Conservation (phyloP, 2,113 vertebrate genomes). For the Chionis minor region DNA sequence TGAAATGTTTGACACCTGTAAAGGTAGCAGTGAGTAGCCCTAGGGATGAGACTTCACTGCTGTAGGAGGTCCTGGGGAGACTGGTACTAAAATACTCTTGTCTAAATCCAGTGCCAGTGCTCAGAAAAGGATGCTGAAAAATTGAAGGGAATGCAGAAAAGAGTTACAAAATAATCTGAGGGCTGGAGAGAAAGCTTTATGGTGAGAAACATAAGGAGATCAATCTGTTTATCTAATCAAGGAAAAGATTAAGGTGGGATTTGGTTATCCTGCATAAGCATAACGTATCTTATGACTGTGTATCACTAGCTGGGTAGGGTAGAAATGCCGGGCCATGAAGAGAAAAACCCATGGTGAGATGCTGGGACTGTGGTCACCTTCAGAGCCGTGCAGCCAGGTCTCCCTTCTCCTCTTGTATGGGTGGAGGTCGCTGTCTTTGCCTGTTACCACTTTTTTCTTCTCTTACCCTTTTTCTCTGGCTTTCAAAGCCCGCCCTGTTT, state of each 20-base stretch:
- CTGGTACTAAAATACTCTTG: neutral
- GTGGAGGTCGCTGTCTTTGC: neutral
- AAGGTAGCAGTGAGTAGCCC: neutral
- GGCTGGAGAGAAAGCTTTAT: neutral
- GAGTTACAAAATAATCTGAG: neutral
- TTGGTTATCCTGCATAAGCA: neutral
- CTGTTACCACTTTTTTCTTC: neutral
- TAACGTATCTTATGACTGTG: neutral
- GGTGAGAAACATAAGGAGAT: constrained; percentile 4
- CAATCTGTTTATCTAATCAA: constrained; percentile 8
- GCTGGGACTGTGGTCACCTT: neutral
- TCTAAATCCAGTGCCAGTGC: neutral
- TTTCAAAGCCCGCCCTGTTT: neutral
- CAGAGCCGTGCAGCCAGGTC: neutral
- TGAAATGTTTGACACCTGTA: neutral
- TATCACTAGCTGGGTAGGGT: neutral
- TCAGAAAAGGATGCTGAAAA: constrained; percentile 17
- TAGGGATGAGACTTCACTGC: neutral
- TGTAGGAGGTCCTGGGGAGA: neutral
- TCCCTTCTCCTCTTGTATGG: neutral
- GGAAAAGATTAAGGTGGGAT: neutral
- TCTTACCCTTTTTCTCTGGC: neutral
- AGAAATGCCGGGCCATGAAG: neutral
- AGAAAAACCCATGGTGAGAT: neutral
- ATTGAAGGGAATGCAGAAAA: neutral